Evolutionary conservation across 2,797 vertebrate species (phyloP), one percentile per base, ranked within the genome.

Genomic region (Leucoraja ocellata): DNA sequence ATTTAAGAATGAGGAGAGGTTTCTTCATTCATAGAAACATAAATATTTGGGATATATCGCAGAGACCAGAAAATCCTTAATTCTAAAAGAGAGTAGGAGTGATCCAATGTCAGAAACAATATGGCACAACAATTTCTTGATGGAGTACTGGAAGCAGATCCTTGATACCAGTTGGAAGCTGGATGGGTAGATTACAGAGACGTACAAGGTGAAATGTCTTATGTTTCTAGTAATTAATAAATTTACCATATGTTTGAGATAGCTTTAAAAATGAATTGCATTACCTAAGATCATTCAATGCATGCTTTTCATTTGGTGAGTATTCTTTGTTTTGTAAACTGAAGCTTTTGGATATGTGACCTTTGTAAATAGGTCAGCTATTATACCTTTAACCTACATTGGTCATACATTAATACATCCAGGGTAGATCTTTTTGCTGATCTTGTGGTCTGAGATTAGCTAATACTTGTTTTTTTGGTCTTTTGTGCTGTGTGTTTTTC

Each of bases 361-460:
- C 58, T 54, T 68, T 68, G 90, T 39, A 18, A 91, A 91, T 68
- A 71, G 90, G 28, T 91, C 90, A 91, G 65, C 39, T 46, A 91
- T 74, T 32, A 32, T 39, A 92, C 46, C 39, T 71, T 54, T 25
- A 74, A 25, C 90, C 76, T 92, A 92, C 39, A 92, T 58, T 92
- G 90, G 71, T 92, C 71, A 74, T n/a, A 74, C 25, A 76, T 76
- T 91, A 73, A 39, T 73, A 88, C 63, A 88, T 63, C 84, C 65
- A 68, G 63, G 32, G 18, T 23, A 39, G 68, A 91, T 39, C 23
- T 76, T 76, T 74, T 32, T 54, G 68, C 90, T 74, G 39, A 54
- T 39, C 39, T 74, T 28, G 68, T 54, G 28, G 25, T 76, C 25
- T 92, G 90, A 92, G 71, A 92, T 88, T 88, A 36, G 61, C 84